These are phyloP conservation scores for Molossus molossus DNA, from an alignment of 2,797 vertebrate species.

Conservation along the genomic window DNA sequence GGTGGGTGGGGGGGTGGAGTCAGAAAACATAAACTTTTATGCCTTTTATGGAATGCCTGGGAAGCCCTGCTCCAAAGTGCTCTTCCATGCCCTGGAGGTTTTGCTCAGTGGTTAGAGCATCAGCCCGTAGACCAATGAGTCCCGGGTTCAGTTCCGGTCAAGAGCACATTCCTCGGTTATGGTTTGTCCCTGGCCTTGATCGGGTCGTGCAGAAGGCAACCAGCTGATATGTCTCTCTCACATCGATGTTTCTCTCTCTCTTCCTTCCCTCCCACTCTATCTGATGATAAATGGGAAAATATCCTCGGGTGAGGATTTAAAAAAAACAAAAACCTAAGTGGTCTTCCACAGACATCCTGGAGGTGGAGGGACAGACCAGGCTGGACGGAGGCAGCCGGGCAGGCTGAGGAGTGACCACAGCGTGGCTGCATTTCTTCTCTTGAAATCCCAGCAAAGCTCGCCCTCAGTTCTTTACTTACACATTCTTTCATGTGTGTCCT, in stretches of 20 bases:
- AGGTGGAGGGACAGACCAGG: background rate
- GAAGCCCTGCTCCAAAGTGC: background rate
- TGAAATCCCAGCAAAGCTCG: background rate
- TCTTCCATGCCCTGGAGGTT: background rate
- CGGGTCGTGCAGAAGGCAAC: too few relatives aligned
- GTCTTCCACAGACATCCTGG: background rate
- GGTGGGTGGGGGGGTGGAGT: background rate
- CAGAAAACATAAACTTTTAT: background rate
- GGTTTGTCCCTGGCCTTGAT: too few relatives aligned
- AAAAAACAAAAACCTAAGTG: background rate
- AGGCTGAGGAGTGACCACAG: background rate
- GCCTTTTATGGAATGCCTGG: background rate
- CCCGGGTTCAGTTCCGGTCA: too few relatives aligned
- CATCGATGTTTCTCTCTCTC: too few relatives aligned
- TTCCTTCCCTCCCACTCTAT: too few relatives aligned
- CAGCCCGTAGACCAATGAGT: too few relatives aligned
- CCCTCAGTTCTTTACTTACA: conserved; percentile 91
- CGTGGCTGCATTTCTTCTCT: rapidly evolving
- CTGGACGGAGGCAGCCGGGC: background rate
- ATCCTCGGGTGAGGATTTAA: too few relatives aligned
- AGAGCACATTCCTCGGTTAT: too few relatives aligned
- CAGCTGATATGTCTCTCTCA: too few relatives aligned
- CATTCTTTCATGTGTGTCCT: conserved; percentile 98
- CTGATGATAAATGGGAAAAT: too few relatives aligned
- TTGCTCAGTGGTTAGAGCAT: too few relatives aligned